These are phyloP conservation scores for Catostomus latipinnis DNA, from an alignment of 2,797 vertebrate genomes.

Conservation along the genomic window DNA sequence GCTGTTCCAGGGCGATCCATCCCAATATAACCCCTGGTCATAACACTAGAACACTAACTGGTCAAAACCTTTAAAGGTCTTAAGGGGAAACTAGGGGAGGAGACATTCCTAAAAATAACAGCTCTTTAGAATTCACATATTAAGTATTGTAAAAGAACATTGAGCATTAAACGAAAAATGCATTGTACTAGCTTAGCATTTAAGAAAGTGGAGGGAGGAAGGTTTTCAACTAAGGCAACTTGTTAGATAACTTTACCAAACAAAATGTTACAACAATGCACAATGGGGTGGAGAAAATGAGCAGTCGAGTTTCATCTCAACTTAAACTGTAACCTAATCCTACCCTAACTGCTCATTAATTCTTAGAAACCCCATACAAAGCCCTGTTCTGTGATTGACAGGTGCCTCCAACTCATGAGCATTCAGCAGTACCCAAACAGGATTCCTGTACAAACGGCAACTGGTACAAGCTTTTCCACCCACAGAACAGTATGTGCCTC, in stretches of 20 bases:
- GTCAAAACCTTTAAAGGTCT: slow-evolving; percentile 3
- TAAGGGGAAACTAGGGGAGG: background rate
- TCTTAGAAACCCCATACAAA: slow-evolving; percentile 41
- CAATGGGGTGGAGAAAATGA: slow-evolving; percentile 49
- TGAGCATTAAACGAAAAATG: slow-evolving; percentile 6
- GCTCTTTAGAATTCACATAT: background rate
- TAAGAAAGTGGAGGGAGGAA: slow-evolving; percentile 51
- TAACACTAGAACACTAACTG: background rate
- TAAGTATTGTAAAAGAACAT: background rate
- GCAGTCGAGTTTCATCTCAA: slow-evolving; percentile 49
- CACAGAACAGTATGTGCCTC: slow-evolving; percentile 15
- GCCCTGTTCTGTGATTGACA: slow-evolving; percentile 26
- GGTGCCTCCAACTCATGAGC: slow-evolving; percentile 9
- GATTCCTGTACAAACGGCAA: slow-evolving; percentile 44
- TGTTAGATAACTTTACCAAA: slow-evolving; percentile 44
- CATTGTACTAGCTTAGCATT: slow-evolving; percentile 1
- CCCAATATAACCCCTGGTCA: too few species aligned
- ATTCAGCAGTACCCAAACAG: slow-evolving; percentile 47
- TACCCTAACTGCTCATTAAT: slow-evolving; percentile 48
- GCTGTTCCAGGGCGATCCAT: too few species aligned
- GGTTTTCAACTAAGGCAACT: slow-evolving; percentile 48
- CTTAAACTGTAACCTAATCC: slow-evolving; percentile 44
- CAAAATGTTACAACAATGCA: slow-evolving; percentile 46
- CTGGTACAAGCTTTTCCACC: slow-evolving; percentile 33
- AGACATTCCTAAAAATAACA: slow-evolving; percentile 1